Conservation (phyloP, 2,888 invertebrate species). For the Venusia cambrica region DNA sequence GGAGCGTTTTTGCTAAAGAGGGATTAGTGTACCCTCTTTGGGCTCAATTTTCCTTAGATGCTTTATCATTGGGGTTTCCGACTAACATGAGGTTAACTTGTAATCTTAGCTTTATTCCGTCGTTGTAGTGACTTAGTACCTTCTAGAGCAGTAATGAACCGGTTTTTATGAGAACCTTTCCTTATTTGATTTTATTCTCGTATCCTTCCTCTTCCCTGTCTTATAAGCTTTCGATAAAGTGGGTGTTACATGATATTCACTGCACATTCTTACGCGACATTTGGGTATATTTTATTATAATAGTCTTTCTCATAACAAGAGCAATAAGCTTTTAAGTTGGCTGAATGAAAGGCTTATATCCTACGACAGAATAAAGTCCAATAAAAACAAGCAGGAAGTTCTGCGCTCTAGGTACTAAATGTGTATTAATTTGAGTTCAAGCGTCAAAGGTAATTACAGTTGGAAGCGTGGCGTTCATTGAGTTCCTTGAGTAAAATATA, state of each 20-base stretch:
- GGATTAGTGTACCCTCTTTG: conserved; percentile 78
- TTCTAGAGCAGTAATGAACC: conserved; percentile 67
- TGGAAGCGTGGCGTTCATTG: conserved; percentile 36
- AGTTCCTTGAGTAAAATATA: conserved; percentile 56
- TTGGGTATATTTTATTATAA: conserved; percentile 12
- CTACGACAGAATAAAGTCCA: conserved; percentile 21
- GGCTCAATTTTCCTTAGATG: conserved; percentile 77
- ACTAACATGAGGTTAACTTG: conserved; percentile 81
- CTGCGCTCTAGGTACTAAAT: conserved; percentile 14
- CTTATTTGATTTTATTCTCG: conserved; percentile 50
- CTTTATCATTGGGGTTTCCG: conserved; percentile 79
- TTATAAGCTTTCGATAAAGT: conserved; percentile 24
- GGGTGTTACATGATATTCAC: conserved; percentile 13
- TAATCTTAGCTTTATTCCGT: conserved; percentile 80
- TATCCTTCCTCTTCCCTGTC: conserved; percentile 17
- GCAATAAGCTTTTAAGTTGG: conserved; percentile 20
- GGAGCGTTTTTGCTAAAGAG: conserved; percentile 81
- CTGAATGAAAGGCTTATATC: conserved; percentile 21
- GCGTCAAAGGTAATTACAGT: conserved; percentile 27
- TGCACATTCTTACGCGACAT: conserved; percentile 4
- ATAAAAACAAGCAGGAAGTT: conserved; percentile 20
- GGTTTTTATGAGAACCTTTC: conserved; percentile 63
- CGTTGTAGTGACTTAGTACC: conserved; percentile 72
- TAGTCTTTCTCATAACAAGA: conserved; percentile 4
- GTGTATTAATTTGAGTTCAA: conserved; percentile 24